Evolutionary conservation across 2,113 vertebrate genomes (phyloP), one percentile per base, ranked within the genome.

Genomic region (Esox niger): DNA sequence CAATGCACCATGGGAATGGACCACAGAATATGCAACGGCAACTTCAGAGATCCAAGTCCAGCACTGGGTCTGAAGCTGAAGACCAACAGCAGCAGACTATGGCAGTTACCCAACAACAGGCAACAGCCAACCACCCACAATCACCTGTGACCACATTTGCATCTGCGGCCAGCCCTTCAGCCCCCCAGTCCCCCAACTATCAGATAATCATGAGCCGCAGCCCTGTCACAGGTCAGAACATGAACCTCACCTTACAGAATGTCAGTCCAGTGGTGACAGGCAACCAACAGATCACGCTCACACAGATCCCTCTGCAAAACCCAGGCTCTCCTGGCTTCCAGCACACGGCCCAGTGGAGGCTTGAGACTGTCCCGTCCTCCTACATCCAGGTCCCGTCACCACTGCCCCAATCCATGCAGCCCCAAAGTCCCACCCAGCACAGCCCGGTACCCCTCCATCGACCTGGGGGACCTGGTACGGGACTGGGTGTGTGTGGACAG

Each of bases 1-100:
- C 91, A 84, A 99, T 99, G 97, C 96, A 98, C 93, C 96, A 99
- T 96, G 95, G 96, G 87, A 95, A 89, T 79, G 95, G 95, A 86
- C 91, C 95, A 82, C 95, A 95, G 84, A 96, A 92, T 79, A 92
- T 94, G 75, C 97, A 95, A 87, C 94, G 96, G 68, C 95, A 93
- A 87, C 91, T 97, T 62, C 96, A 97, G 88, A 90, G 94, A 79
- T 90, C 95, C 73, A 93, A 96, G 79, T 93, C 95, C 79, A 93
- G 92, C 89, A 92, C 93, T 0, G 90, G 94, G 74, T 92, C 93
- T 13, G 96, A 99, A 75, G 89, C 92, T 35, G 97, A 98, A 68
- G 96, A 98, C 0, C 91, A 84, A 23, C 86, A 94, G 73, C 95
- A 95, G 15, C 91, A 91, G 4, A 84, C 90, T 71, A 70, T 89